These are phyloP conservation scores for Ceratitis capitata DNA, from an alignment of 1,140 invertebrate genomes.

Conservation along the genomic window DNA sequence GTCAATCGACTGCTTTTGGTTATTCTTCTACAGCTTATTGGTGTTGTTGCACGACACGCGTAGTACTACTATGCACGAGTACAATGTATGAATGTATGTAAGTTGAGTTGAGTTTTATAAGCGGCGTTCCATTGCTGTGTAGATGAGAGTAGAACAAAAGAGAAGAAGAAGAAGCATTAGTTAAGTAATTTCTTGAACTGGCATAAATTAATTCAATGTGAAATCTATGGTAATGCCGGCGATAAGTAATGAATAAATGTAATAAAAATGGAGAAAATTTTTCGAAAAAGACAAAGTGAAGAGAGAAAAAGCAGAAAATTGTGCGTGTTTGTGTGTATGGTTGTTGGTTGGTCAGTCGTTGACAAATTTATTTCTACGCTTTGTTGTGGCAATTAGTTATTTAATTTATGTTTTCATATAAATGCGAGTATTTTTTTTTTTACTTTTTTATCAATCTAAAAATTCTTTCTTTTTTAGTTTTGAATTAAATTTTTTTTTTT, in stretches of 20 bases:
- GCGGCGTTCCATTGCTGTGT: conserved; percentile 12
- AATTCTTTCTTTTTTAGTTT: too few species aligned
- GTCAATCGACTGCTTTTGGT: not conserved
- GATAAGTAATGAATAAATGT: not conserved
- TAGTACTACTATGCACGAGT: too few species aligned
- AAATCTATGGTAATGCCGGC: not conserved
- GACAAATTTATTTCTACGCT: not conserved
- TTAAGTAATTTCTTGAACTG: not conserved
- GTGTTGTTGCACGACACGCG: too few species aligned
- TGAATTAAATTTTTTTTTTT: too few species aligned
- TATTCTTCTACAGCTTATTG: too few species aligned
- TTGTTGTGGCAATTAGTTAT: not conserved
- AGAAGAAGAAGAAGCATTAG: not conserved
- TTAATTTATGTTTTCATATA: not conserved
- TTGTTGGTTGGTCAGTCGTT: not conserved
- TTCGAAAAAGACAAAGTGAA: not conserved
- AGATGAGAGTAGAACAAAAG: not conserved
- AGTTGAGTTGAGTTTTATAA: conserved; percentile 15
- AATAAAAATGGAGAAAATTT: not conserved
- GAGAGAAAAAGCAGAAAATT: not conserved
- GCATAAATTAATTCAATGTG: conserved; percentile 25
- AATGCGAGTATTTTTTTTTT: not conserved
- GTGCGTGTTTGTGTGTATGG: not conserved
- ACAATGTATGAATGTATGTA: not conserved
- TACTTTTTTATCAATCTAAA: too few species aligned